Percentiles rank a stretch among this genome's conserved stretches.
Evolutionary conservation across 2,888 invertebrate genomes (phyloP).

Genomic region (Marasmarcha lunaedactyla): DNA sequence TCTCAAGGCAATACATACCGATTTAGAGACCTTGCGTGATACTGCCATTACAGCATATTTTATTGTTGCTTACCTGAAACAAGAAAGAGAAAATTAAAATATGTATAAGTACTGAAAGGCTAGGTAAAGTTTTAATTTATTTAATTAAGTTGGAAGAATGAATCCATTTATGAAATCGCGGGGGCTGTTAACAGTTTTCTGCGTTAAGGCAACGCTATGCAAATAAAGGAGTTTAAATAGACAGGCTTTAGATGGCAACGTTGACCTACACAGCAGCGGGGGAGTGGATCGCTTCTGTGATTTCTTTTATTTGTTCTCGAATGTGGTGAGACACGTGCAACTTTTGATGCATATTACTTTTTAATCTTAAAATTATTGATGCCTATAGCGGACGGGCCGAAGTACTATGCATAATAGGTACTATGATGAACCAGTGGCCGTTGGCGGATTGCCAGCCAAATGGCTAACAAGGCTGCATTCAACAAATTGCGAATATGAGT

Average conservation of each 20-base stretch:
- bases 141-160: neutral
- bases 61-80: constrained; percentile 11
- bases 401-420: neutral
- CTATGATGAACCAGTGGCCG: neutral
- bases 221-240: neutral
- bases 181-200: no score
- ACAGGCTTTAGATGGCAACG: neutral
- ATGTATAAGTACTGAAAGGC: no score
- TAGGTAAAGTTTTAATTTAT: no score
- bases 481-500: no score
- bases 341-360: no score
- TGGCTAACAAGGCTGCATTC: no score
- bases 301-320: neutral
- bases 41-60: neutral
- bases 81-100: constrained; percentile 3
- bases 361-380: no score
- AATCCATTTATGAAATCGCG: no score
- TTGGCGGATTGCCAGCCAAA: neutral
- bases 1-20: neutral
- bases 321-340: neutral
- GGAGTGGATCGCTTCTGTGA: neutral
- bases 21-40: neutral
- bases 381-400: no score
- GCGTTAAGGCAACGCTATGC: neutral
- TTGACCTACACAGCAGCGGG: neutral